Base-by-base conservation (phyloP, 2,113 vertebrate species). In the Callionymus lyra region DNA sequence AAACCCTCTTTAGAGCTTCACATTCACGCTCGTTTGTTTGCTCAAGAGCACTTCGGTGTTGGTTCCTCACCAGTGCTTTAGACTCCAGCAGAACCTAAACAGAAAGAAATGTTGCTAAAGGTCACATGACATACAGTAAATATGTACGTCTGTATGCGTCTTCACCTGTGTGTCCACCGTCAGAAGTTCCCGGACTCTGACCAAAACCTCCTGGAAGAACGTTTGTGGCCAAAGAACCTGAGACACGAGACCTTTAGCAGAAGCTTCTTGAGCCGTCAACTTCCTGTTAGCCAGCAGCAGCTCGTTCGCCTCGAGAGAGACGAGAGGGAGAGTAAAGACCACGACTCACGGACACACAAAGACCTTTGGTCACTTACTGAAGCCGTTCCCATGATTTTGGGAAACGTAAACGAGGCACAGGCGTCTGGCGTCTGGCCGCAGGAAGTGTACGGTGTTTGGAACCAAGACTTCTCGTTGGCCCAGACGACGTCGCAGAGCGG, bases 381-480 rank as follows among this genome's bases (percentile, higher is more conserved):
- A 37, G 93, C 91, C 34, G 91, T 80, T 48, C 95, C 95, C 95
- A 99, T 98, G 75, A 96, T 89, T 16, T 82, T 85, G 72, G 95
- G 94, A 65, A 99, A 97, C 50, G 91, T 94, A 60, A 96, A 84
- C 14, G 93, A 92, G 4, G 92, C 90, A 70, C 95, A 98, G 63
- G 87, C 91, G 41, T 99, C 95, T 1, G 95, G 95, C 34, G 93
- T 97, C 77, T 99, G 95, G 53, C 95, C 95, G 49, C 90, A 97
- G 46, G 87, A 86, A 9, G 88, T 87, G 71, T 99, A 98, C 2
- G 95, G 95, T 14, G 93, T 97, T 68, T 99, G 94, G 82, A 99
- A 97, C 93, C 93, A 99, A 15, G 95, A 92, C 73, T 98, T 99
- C 75, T 99, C 95, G 46, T 91, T 99, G 67, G 94, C 95, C 94